These are phyloP conservation scores for Shinisaurus crocodilurus DNA, from an alignment of 2,113 vertebrate species.

Conservation along the genomic window DNA sequence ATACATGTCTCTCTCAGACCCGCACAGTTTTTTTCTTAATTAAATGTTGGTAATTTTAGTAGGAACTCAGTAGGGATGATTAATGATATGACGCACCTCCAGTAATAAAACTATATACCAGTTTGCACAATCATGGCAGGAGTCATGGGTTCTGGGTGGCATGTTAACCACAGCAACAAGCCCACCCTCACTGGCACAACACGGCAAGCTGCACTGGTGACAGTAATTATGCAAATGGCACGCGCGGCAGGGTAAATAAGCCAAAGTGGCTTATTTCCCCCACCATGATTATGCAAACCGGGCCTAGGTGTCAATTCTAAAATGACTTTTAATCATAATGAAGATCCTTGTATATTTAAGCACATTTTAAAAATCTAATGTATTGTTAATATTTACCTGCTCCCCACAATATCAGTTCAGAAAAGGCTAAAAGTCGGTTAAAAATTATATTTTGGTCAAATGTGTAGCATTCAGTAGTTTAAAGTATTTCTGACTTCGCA, in stretches of 20 bases:
- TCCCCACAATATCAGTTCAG: not conserved
- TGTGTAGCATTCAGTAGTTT: conserved; percentile 23
- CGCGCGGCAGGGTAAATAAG: too few relatives aligned
- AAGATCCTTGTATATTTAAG: conserved; percentile 27
- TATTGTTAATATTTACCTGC: not conserved
- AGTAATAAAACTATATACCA: too few relatives aligned
- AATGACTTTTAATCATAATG: not conserved
- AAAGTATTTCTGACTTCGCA: conserved; percentile 30
- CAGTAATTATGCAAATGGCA: too few relatives aligned
- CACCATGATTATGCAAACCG: too few relatives aligned
- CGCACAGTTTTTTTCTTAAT: not conserved
- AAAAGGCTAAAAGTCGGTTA: accelerated
- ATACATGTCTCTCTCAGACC: not conserved
- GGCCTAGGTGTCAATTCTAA: too few relatives aligned
- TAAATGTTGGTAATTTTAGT: not conserved
- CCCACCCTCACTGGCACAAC: too few relatives aligned
- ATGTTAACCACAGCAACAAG: too few relatives aligned
- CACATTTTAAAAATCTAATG: conserved; percentile 2
- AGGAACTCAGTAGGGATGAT: not conserved
- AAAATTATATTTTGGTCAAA: conserved; percentile 17
- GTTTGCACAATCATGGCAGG: too few relatives aligned
- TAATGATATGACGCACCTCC: not conserved
- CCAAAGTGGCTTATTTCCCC: too few relatives aligned
- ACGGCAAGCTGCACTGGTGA: too few relatives aligned
- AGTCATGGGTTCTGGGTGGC: too few relatives aligned